A percentile compares a stretch with the other conserved stretches of the same genome.
phyloP scores from a whole-genome alignment of 1,140 invertebrate genomes.

The Magallana angulata region DNA sequence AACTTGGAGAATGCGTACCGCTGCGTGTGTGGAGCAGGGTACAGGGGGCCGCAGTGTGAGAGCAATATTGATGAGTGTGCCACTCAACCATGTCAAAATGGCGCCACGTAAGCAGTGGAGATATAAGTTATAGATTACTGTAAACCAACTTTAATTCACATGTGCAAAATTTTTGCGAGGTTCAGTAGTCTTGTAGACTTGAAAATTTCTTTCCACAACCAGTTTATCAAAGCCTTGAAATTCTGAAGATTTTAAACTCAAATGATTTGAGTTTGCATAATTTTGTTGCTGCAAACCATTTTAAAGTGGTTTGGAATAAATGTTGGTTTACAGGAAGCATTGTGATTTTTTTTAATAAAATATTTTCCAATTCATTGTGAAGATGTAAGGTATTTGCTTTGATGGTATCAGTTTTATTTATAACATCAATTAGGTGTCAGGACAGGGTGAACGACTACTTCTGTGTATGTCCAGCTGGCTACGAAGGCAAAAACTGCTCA shows the following conservation, averaged over 20 bases:
- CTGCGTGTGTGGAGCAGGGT: constrained; percentile 45
- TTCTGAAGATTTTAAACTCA: too few relatives aligned
- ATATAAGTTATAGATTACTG: constrained; percentile 16
- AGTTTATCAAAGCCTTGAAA: too few relatives aligned
- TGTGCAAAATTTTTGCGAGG: neutral
- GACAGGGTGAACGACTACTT: constrained; percentile 50
- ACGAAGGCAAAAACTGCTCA: constrained; percentile 88
- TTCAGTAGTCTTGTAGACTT: neutral
- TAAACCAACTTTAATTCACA: neutral
- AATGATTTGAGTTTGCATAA: too few relatives aligned
- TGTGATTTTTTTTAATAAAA: too few relatives aligned
- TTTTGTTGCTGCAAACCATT: too few relatives aligned
- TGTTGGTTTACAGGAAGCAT: too few relatives aligned
- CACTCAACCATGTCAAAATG: constrained; percentile 79
- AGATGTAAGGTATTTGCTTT: too few relatives aligned
- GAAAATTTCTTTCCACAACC: neutral
- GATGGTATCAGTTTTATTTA: neutral
- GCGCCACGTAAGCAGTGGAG: constrained; percentile 50
- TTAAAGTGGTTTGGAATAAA: too few relatives aligned
- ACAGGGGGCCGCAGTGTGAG: constrained; percentile 53
- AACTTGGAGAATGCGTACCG: constrained; percentile 64
- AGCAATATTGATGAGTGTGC: constrained; percentile 64
- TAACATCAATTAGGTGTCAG: constrained; percentile 42
- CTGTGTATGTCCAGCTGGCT: constrained; percentile 81
- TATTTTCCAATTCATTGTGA: too few relatives aligned